Conservation (phyloP, 1,140 invertebrate species). For the Glossosoma conforme region DNA sequence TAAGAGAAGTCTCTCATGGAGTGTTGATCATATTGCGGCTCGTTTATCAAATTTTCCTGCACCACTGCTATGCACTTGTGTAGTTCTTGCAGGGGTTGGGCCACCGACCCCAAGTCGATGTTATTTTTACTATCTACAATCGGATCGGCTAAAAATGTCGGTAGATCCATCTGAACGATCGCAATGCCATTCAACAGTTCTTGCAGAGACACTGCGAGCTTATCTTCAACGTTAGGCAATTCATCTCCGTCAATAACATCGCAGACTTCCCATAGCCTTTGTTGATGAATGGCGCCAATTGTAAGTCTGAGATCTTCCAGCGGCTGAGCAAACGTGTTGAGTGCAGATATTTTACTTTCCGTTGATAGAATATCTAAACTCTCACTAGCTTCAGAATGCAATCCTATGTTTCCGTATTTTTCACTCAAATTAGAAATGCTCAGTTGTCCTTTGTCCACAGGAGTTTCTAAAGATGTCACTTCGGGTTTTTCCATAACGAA, state of each 20-base stretch:
- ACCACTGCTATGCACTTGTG: conserved; percentile 40
- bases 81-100: conserved; percentile 42
- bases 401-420: too few relatives aligned
- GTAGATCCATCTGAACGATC: conserved; percentile 13
- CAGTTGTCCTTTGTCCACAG: not conserved
- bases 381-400: too few relatives aligned
- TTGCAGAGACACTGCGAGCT: conserved; percentile 15
- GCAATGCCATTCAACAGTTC: conserved; percentile 20
- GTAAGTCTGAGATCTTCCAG: conserved; percentile 31
- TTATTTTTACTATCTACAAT: not conserved
- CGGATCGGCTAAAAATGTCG: conserved; percentile 2
- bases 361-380: too few relatives aligned
- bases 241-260: conserved; percentile 9
- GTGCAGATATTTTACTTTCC: conserved; percentile 21
- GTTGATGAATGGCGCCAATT: conserved; percentile 31
- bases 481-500: too few relatives aligned
- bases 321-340: conserved; percentile 32
- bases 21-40: conserved; percentile 22
- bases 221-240: not conserved
- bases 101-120: conserved; percentile 30
- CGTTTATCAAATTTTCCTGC: conserved; percentile 30
- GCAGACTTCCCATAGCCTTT: conserved; percentile 29
- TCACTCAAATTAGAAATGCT: not conserved
- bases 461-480: too few relatives aligned
- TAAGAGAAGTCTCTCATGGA: conserved; percentile 19